A percentile compares a stretch with the other conserved stretches of the same genome.
Evolutionary conservation across 1,140 invertebrate genomes (phyloP).

Genomic region (Papilio glaucus): DNA sequence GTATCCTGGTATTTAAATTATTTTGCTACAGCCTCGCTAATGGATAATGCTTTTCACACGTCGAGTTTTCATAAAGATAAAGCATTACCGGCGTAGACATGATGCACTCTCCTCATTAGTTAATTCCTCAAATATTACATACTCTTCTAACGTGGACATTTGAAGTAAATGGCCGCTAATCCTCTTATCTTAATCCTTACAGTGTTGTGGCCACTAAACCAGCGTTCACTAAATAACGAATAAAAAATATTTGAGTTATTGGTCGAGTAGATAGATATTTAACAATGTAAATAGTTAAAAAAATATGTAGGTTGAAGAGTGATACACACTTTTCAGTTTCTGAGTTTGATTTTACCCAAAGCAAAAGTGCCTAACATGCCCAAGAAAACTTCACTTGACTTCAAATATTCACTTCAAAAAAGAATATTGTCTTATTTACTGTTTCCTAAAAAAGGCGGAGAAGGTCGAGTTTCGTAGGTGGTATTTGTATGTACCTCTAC

Average conservation of each 20-base stretch:
- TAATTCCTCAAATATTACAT: conserved; percentile 37
- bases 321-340: too few species aligned
- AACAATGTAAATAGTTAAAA: neutral
- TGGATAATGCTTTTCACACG: neutral
- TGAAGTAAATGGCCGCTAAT: conserved; percentile 65
- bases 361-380: too few species aligned
- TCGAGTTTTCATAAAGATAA: neutral
- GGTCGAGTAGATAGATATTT: neutral
- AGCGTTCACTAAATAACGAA: neutral
- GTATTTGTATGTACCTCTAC: too few species aligned
- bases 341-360: too few species aligned
- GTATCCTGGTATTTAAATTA: too few species aligned
- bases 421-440: too few species aligned
- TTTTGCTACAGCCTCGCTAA: neutral
- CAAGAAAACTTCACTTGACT: too few species aligned
- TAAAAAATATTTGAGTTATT: neutral
- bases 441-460: too few species aligned
- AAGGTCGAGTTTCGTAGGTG: too few species aligned
- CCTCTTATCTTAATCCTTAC: conserved; percentile 73
- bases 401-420: too few species aligned
- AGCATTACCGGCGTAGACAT: neutral
- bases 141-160: conserved; percentile 61
- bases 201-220: conserved; percentile 51
- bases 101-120: conserved; percentile 17
- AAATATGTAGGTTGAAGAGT: too few species aligned